Base-by-base conservation (phyloP, 2,113 vertebrate genomes). In the Campylomormyrus numenius region DNA sequence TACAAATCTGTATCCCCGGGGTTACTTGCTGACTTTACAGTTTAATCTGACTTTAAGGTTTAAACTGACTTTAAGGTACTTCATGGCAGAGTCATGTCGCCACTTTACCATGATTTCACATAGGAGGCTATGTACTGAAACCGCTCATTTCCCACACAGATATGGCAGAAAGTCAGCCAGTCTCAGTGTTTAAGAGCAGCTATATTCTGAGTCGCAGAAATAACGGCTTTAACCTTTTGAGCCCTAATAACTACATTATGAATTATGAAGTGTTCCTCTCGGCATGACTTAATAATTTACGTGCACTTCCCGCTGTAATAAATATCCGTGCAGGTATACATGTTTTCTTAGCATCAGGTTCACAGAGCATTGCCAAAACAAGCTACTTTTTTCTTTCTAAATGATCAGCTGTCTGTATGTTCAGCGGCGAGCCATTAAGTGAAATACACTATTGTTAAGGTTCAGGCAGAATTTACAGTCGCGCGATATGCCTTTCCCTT, bases 331-430 rank as follows among this genome's bases (percentile, higher is more conserved):
- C 88, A 50, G 88, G 56, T 89, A 90, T 39, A 52, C 88, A 91
- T 89, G 88, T 49, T 91, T 89, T 91, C 48, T 89, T 49, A 91
- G 88, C 80, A 74, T 89, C 53, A 45, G 56, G 90, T 89, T 91
- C 80, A 85, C 77, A 85, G 77, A 58, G 13, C 88, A 53, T 56
- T 89, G 90, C 90, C 90, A 91, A 89, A 89, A 89, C 88, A 89
- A 89, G 56, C 90, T 27, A 52, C 50, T 45, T 85, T 48, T 42
- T 84, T 70, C 42, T 35, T 88, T 53, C 70, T 83, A 84, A 90
- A 85, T 84, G 35, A 56, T 87, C 35, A 46, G 90, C 90, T 53
- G 49, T 45, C 39, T 83, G 21, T 74, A 49, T 24, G 56, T 24
- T 39, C 31, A 62, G 21, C 5, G 58, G 42, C 74, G 42, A 19